Base-by-base conservation (phyloP, 2,113 vertebrate species). In the Pionites leucogaster region DNA sequence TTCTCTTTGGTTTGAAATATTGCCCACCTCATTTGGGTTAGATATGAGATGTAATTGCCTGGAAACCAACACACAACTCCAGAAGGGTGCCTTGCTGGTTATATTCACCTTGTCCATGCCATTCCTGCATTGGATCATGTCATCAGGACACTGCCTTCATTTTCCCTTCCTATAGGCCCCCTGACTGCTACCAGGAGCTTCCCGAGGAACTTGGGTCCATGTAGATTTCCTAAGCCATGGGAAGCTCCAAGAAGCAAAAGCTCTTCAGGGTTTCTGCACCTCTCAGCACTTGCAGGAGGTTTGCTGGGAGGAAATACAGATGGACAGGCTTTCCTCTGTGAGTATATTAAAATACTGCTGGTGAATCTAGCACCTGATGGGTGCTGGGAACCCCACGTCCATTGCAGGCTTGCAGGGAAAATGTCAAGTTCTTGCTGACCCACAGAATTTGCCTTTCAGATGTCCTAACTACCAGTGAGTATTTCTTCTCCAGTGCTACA, bases 1-100 rank as follows among this genome's bases (percentile, higher is more conserved):
- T 88, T 83, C 79, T 84, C 69, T 91, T 90, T 91, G 77, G 69
- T 86, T 92, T 91, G 90, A 94, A 94, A 88, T 89, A 76, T 63
- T 18, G 17, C 67, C 72, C 22, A 0, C 31, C 57, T 84, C 86
- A 59, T 79, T 91, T 91, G 83, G 52, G 88, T 72, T 94, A 92
- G 82, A 86, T 84, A 88, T 0, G 4, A 84, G 86, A 79, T 24
- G 74, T 74, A 94, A 95, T 52, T 95, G 69, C 83, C 69, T 82
- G 80, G 86, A 92, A 94, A 92, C 69, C n/a, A 81, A 83, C 62
- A 68, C 39, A 75, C n/a, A 76, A 16, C 55, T 71, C 71, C 72
- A 85, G 85, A 77, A 96, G 55, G 49, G 46, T 83, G 79, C 46
- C 71, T 77, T 78, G 39, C 52, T 76, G 33, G 44, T 91, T 94